Evolutionary conservation across 2,797 vertebrate species (phyloP).

Genomic region (Australoheros facetus): DNA sequence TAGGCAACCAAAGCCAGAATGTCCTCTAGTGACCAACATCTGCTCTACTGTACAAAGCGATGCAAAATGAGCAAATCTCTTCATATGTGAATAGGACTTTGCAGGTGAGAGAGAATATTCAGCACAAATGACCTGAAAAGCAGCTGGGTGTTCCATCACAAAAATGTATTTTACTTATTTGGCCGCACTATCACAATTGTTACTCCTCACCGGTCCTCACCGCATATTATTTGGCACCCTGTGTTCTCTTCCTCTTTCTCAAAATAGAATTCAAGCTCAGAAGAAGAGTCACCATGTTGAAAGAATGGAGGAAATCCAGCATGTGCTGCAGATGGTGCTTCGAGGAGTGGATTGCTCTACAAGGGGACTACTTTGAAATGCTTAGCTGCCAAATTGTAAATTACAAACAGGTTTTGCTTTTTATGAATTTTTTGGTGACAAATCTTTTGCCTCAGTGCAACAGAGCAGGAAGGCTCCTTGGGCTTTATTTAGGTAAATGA

Average conservation of each 20-base stretch:
- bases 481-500: neutral
- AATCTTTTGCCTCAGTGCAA: no score
- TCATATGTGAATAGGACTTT: neutral
- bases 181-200: neutral
- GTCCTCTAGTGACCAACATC: neutral
- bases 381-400: neutral
- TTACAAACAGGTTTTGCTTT: no score
- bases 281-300: neutral
- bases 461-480: neutral
- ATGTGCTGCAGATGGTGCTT: neutral
- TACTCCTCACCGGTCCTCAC: neutral
- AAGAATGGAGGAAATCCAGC: neutral
- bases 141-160: neutral
- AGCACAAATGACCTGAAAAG: neutral
- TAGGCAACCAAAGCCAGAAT: neutral
- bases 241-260: neutral
- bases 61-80: neutral
- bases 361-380: neutral
- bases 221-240: neutral
- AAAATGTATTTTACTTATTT: neutral
- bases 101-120: neutral
- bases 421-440: no score
- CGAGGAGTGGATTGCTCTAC: neutral
- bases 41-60: neutral
- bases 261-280: neutral